Evolutionary conservation across 2,797 vertebrate species (phyloP).

Genomic region (Tinamus major): DNA sequence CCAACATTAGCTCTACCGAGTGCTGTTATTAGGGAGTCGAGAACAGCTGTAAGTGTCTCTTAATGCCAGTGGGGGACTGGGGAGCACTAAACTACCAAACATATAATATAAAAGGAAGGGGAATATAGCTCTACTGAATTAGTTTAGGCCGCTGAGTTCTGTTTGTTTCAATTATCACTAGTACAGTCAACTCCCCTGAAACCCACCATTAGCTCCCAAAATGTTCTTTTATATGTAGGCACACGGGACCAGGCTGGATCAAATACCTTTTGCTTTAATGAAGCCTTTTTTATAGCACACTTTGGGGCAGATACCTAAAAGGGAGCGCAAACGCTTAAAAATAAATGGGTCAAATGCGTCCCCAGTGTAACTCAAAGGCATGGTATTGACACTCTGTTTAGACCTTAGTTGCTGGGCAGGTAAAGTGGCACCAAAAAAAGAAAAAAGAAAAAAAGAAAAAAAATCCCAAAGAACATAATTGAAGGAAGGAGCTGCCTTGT

Average conservation of each 20-base stretch:
- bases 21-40: constrained; percentile 9
- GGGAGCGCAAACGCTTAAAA: background rate
- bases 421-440: background rate
- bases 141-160: constrained; percentile 32
- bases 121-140: constrained; percentile 38
- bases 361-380: background rate
- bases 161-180: constrained; percentile 66
- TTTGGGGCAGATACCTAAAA: background rate
- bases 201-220: constrained; percentile 41
- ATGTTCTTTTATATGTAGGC: background rate
- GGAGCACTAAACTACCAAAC: constrained; percentile 21
- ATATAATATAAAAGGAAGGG: constrained; percentile 35
- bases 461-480: background rate
- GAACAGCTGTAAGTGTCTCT: constrained; percentile 52
- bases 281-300: constrained; percentile 11
- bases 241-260: background rate
- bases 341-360: constrained; percentile 31
- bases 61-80: constrained; percentile 40
- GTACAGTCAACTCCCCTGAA: constrained; percentile 29
- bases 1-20: constrained; percentile 32
- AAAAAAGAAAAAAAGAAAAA: background rate
- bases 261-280: constrained; percentile 24
- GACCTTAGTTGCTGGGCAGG: constrained; percentile 10
- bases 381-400: background rate
- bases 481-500: background rate